Evolutionary conservation across 2,797 vertebrate genomes (phyloP), one percentile per base, ranked within the genome.

Genomic region (Huso huso): DNA sequence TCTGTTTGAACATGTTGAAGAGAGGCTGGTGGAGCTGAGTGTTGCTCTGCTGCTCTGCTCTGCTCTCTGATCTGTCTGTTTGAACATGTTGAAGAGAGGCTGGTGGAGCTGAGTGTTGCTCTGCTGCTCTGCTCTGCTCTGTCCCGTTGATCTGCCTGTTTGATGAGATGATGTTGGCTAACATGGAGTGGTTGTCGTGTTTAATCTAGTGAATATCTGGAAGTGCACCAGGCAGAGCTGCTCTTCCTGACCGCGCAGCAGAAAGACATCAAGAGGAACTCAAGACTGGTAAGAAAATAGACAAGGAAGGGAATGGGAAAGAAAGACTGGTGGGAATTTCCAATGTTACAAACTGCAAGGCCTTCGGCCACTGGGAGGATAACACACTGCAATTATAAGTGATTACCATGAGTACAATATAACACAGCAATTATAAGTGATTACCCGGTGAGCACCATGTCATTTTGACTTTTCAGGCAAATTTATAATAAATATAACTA

Each of bases 231-330:
- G 78, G 79, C 84, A 0, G 94, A 99, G 80, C 76, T 99, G 86
- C 93, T 94, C 78, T 92, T 93, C 77, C 84, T 99, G 79, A 88
- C 87, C 0, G 89, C 88, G 12, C 85, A 93, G 65, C 95, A 97
- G 81, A 90, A 88, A 72, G 91, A 95, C 37, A 92, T 88, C 1
- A 93, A 88, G 78, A 93, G 93, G 61, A 95, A 91, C 81, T 98
- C 96, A 62, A 90, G 96, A 83, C 82, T 98, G 93, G 96, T 99
- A 87, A 92, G 91, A 15, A 7, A 64, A 12, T 53, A 48, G 49
- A 59, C 5, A 13, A 50, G 60, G 12, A 58, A 48, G 8, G 37
- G 18, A 6, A 18, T 15, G 7, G 51, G 49, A 15, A 51, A 66
- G 60, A 51, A 49, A 63, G 18, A 49, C 15, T 68, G 9, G 1